A percentile compares a stretch with the other conserved stretches of the same genome.
Conservation (phyloP, 1,140 invertebrate species). For the Drosophila murphyi region DNA sequence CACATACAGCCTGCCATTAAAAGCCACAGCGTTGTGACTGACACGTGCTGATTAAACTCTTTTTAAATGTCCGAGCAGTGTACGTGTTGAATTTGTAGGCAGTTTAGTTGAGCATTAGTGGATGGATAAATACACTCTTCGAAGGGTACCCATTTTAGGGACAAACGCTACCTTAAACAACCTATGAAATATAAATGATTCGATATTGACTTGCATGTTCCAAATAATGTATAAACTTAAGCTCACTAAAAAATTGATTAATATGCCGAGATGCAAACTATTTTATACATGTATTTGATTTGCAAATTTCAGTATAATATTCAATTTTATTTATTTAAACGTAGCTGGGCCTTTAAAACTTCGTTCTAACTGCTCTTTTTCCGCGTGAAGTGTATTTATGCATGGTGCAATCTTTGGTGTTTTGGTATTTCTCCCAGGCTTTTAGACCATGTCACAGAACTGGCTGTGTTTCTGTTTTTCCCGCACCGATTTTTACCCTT, state of each 20-base stretch:
- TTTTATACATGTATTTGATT: neutral
- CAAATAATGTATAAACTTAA: neutral
- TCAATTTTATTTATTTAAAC: too few relatives aligned
- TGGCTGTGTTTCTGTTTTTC: constrained; percentile 12
- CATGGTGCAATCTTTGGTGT: constrained; percentile 4
- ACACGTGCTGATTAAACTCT: constrained; percentile 53
- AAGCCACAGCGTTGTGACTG: constrained; percentile 24
- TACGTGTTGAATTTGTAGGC: constrained; percentile 34
- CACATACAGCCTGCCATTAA: constrained; percentile 13
- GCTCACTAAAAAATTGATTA: too few relatives aligned
- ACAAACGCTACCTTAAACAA: neutral
- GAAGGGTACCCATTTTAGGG: neutral
- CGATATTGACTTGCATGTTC: neutral
- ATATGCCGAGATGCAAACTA: too few relatives aligned
- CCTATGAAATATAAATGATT: neutral
- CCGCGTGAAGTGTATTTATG: neutral
- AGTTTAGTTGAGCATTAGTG: neutral
- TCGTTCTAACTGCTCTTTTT: neutral
- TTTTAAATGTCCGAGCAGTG: constrained; percentile 36
- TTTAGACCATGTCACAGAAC: constrained; percentile 3
- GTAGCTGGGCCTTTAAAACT: neutral
- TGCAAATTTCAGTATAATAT: too few relatives aligned
- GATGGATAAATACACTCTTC: constrained; percentile 17
- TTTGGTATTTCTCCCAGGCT: neutral
- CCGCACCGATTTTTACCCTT: neutral